Base-by-base conservation (phyloP, 2,797 vertebrate genomes). In the Catharus ustulatus region DNA sequence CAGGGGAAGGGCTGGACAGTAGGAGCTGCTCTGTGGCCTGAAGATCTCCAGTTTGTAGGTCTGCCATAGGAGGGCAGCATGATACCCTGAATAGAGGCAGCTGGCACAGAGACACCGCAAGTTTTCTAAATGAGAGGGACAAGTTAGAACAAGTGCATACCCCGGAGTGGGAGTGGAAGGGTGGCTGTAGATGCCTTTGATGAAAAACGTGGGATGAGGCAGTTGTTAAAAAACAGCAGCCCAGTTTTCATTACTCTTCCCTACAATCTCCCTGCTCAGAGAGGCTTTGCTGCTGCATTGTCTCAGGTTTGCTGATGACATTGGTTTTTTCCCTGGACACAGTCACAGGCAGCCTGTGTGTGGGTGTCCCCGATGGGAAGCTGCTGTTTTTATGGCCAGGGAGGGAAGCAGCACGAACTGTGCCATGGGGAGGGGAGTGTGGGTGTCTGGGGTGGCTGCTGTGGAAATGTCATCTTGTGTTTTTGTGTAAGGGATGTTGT, bases 1-100 rank as follows among this genome's bases (percentile, higher is more conserved):
- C 36, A 40, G 43, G 29, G 34, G 23, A 62, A 4, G 38, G 29
- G 20, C 8, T 49, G 71, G 48, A 6, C 1, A 6, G 32, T 1
- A 12, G 52, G 74, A 93, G 73, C 54, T 51, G 64, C 48, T 89
- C 16, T 15, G 68, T 15, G 2, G 1, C 18, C 76, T 67, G 40
- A 13, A 42, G 38, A 42, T 29, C 45, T 61, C 69, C 75, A 89
- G 51, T 95, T 86, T 83, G 49, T 55, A 26, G 27, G 21, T 81
- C 68, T 91, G 88, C 96, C 96, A 81, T 94, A 49, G 0, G 96
- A 96, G 96, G 94, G 96, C 95, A 96, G 91, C 89, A 93, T 5
- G 87, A 55, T 16, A 88, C 89, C 42, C 67, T 61, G 79, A 87
- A 91, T 68, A 10, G 69, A 76, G 32, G 18, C 64, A 69, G 83